These are phyloP conservation scores for Procambarus virginalis DNA, from an alignment of 1,140 invertebrate species.

Conservation along the genomic window DNA sequence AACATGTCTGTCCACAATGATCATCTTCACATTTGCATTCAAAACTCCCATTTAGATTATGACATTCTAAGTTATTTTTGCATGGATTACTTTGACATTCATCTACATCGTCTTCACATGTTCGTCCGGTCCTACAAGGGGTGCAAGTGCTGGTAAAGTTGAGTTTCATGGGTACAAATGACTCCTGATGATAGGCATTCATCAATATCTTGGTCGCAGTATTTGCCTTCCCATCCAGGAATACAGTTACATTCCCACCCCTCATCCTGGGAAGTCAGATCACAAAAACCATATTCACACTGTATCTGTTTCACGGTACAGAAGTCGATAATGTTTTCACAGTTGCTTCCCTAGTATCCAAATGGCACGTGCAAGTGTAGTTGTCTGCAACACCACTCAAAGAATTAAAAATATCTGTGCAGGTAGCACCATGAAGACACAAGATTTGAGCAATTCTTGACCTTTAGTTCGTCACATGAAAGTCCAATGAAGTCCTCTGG, in stretches of 20 bases:
- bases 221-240: conserved; percentile 80
- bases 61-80: conserved; percentile 78
- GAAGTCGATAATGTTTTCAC: conserved; percentile 69
- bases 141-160: conserved; percentile 82
- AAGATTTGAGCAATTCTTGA: conserved; percentile 86
- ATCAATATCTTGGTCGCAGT: conserved; percentile 80
- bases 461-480: conserved; percentile 82
- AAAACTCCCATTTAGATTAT: conserved; percentile 83
- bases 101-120: conserved; percentile 84
- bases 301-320: conserved; percentile 49
- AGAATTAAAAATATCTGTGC: conserved; percentile 80
- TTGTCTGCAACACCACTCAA: conserved; percentile 80
- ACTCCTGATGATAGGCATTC: conserved; percentile 82
- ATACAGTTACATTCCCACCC: conserved; percentile 80
- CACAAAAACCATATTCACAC: conserved; percentile 64
- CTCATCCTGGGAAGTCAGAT: conserved; percentile 49
- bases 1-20: conserved; percentile 83
- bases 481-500: conserved; percentile 83
- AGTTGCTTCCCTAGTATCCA: conserved; percentile 76
- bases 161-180: conserved; percentile 81
- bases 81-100: conserved; percentile 80
- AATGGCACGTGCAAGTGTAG: conserved; percentile 86
- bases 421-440: conserved; percentile 84
- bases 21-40: conserved; percentile 77
- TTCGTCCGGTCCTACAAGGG: conserved; percentile 77